These are phyloP conservation scores for Mellilla xanthometata DNA, from an alignment of 2,888 invertebrate species.

Conservation along the genomic window DNA sequence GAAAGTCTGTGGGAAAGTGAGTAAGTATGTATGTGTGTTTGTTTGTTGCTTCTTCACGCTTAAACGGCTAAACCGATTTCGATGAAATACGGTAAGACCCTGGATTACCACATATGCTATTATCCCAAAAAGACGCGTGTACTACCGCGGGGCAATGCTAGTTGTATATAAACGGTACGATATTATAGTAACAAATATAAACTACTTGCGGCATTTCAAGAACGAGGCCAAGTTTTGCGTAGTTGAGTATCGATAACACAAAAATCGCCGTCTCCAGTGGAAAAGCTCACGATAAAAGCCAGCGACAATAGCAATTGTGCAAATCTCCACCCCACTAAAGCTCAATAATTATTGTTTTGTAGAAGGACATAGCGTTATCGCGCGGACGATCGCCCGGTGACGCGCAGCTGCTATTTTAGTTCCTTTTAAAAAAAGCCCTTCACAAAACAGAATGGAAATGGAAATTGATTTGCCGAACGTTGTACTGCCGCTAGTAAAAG, in stretches of 20 bases:
- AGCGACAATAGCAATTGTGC: conserved; percentile 58
- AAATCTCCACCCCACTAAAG: conserved; percentile 58
- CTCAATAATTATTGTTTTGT: conserved; percentile 77
- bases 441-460: conserved; percentile 43
- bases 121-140: too few species aligned
- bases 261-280: conserved; percentile 29
- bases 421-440: conserved; percentile 52
- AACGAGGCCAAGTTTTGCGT: conserved; percentile 26
- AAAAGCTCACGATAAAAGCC: conserved; percentile 51
- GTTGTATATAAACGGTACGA: too few species aligned
- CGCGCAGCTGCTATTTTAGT: conserved; percentile 69
- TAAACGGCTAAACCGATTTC: too few species aligned
- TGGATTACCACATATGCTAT: too few species aligned
- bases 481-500: neutral
- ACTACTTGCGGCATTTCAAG: conserved; percentile 14
- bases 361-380: conserved; percentile 73
- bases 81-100: too few species aligned
- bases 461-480: conserved; percentile 37
- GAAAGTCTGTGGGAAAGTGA: too few species aligned
- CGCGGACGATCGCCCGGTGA: conserved; percentile 55
- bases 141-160: too few species aligned
- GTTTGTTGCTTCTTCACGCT: too few species aligned
- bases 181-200: too few species aligned
- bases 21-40: too few species aligned
- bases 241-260: conserved; percentile 46